These are phyloP conservation scores for Bujurquina vittata DNA, from an alignment of 2,113 vertebrate species.

Conservation along the genomic window DNA sequence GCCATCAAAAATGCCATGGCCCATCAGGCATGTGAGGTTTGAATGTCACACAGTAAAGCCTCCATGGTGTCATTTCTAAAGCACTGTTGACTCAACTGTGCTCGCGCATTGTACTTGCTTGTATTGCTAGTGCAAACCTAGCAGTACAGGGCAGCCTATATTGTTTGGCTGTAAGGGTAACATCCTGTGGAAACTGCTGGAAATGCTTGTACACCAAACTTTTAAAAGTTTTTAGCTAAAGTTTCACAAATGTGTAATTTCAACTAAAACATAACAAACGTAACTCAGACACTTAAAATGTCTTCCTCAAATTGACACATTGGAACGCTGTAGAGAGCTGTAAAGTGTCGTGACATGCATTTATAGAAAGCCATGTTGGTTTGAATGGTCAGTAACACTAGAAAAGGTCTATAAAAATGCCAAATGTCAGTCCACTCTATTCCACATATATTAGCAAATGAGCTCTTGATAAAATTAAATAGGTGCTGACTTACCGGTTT, in stretches of 20 bases:
- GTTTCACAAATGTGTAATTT: not conserved
- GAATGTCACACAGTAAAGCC: conserved; percentile 52
- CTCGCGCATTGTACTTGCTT: conserved; percentile 65
- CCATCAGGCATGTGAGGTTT: conserved; percentile 5
- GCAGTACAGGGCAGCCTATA: conserved; percentile 63
- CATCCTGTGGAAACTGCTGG: conserved; percentile 70
- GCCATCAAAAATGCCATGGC: not conserved
- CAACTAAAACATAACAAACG: not conserved
- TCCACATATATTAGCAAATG: too few relatives aligned
- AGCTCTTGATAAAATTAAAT: not conserved
- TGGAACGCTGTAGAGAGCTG: not conserved
- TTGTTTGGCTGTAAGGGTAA: conserved; percentile 64
- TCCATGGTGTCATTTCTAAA: conserved; percentile 62
- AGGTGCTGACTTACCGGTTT: conserved; percentile 52
- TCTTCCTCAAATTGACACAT: not conserved
- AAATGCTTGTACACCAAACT: conserved; percentile 33
- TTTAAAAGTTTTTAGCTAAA: conserved; percentile 29
- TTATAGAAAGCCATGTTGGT: accelerated
- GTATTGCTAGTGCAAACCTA: conserved; percentile 75
- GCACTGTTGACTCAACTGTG: conserved; percentile 70
- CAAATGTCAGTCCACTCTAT: too few relatives aligned
- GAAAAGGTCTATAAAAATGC: too few relatives aligned
- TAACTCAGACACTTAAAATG: not conserved
- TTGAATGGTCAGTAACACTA: too few relatives aligned
- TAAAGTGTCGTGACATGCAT: too few relatives aligned